These are phyloP conservation scores for Seladonia tumulorum DNA, from an alignment of 2,888 invertebrate species.

Conservation along the genomic window DNA sequence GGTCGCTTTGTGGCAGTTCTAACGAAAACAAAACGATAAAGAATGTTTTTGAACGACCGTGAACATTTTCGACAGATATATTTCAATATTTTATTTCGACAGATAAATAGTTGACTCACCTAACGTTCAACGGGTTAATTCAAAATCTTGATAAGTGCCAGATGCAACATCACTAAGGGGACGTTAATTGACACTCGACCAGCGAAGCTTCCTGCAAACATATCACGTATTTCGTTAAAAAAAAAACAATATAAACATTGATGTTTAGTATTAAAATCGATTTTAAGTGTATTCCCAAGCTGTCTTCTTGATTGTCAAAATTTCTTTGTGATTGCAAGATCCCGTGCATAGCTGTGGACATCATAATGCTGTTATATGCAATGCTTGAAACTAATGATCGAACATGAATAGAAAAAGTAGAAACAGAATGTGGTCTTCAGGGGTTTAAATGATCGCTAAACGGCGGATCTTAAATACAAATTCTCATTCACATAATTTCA, in stretches of 20 bases:
- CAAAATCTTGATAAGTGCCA: constrained; percentile 40
- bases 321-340: neutral
- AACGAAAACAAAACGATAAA: neutral
- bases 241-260: neutral
- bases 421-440: too few species aligned
- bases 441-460: too few species aligned
- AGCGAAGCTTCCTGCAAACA: constrained; percentile 56
- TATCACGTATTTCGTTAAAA: constrained; percentile 10
- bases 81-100: too few species aligned
- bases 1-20: neutral
- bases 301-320: neutral
- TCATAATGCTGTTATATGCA: neutral
- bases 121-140: constrained; percentile 38
- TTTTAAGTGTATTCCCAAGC: neutral
- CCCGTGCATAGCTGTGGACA: constrained; percentile 4
- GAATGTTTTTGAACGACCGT: too few species aligned
- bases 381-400: neutral
- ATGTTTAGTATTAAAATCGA: neutral
- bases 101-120: constrained; percentile 38
- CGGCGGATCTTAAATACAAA: too few species aligned
- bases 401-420: neutral
- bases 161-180: constrained; percentile 39
- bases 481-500: too few species aligned
- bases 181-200: constrained; percentile 41
- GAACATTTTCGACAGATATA: neutral